Evolutionary conservation across 2,888 invertebrate species (phyloP), one percentile per base, ranked within the genome.

Genomic region (Pristionchus entomophagus): DNA sequence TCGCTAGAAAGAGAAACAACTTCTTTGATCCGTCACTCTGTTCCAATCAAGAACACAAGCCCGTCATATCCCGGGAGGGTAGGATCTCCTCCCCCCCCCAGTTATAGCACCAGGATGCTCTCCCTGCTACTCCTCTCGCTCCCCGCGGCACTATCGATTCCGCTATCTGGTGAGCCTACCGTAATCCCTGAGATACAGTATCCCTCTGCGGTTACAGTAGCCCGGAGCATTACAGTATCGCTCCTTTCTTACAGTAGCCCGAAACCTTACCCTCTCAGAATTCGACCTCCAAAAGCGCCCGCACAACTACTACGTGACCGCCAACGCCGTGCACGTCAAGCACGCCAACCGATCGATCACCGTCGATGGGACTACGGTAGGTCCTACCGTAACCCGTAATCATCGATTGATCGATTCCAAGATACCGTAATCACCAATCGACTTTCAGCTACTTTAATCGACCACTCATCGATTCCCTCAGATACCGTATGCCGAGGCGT

Each of bases 271-370:
- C 38, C 5, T 49, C 26, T 51, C 53, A 82, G 82, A 41, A 22
- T 59, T 41, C 59, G 17, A 38, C 41, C 82, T 82, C 19, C 82
- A 82, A 26, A 22, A 59, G 14, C 82, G 82, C 22, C 62, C 62
- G 12, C 65, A 65, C 29, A 84, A 84, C 65, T 6, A 32, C 4
- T 84, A 84, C 49, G 83, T 84, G 14, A 45, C 83, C 29, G 83
- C 83, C 6, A 84, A 84, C 14, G 83, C 83, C 19, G 32, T 84
- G 4, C 83, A 84, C 49, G 83, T 84, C 49, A 84, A 84, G 49
- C 22, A 45, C 8, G 65, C 62, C 32, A 84, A 84, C 49, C 62
- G 65, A 49, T 84, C 83, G 49, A 32, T 45, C 6, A 26, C 38
- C 26, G 41, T 73, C 2, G 26, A 45, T 2, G n/a, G 26, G 26